Base-by-base conservation (phyloP, 2,888 invertebrate species). In the Melieria crassipennis region DNA sequence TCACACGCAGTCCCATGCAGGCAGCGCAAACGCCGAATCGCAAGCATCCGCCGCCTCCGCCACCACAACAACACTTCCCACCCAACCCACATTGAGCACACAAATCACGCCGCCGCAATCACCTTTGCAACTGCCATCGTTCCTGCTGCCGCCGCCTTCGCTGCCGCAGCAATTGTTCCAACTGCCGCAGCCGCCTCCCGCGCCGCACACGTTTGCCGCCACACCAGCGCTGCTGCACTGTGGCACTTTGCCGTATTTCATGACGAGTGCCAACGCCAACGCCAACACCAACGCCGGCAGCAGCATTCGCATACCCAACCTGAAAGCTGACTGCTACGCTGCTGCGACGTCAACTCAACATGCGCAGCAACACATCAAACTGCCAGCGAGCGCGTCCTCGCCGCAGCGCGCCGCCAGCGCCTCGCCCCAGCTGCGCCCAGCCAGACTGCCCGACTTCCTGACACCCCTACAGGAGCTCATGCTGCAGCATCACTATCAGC, bases 391-490 rank as follows among this genome's bases (percentile, higher is more conserved):
- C 16, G 3, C 30, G 3, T 30, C 30, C 30, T 30, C 30, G 30
- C 30, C 30, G 30, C 30, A 30, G 30, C 30, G 30, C 10, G 11
- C 60, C 7, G 48, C 52, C 46, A 52, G 16, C 58, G 60, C 65
- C 7, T 52, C 60, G 7, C 60, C 61, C 30, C 70, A 67, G 43
- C 76, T 72, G 80, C 81, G 78, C 78, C 56, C 43, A 72, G n/a
- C 65, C 57, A 46, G 62, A 30, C 30, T 30, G 43, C 11, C 78
- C 62, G 83, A 84, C 69, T 79, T 83, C 72, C 71, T 83, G 74
- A 79, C 82, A 75, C 82, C 84, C 48, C 68, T 84, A 76, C 83
- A 82, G 71, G 83, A 82, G 79, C 76, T 83, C 66, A 79, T 83
- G 82, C 78, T 83, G 65, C 82, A 82, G 70, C 80, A 80, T 73